These are phyloP conservation scores for Cynopterus sphinx DNA, from an alignment of 2,797 vertebrate species.

Conservation along the genomic window DNA sequence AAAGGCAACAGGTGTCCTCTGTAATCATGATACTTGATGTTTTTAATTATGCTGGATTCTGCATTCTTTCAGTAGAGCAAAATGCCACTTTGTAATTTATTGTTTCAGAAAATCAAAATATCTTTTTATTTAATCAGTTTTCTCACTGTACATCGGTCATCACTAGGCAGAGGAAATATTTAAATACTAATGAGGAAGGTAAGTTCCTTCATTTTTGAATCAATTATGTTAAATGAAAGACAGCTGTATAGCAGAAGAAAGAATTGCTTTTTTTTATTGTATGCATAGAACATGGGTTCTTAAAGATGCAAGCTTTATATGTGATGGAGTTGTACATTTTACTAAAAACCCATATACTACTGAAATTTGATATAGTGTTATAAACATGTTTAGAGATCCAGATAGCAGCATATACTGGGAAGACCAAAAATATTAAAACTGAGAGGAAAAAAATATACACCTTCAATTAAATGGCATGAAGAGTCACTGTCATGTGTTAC, in stretches of 20 bases:
- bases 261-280: conserved; percentile 1
- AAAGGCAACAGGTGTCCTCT: not conserved
- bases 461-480: conserved; percentile 30
- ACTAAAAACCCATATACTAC: conserved; percentile 55
- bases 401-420: not conserved
- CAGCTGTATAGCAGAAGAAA: not conserved
- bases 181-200: conserved; percentile 44
- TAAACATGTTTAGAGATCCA: conserved; percentile 32
- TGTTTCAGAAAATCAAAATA: conserved; percentile 56
- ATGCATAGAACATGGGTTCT: not conserved
- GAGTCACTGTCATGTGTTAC: conserved; percentile 70
- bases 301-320: conserved; percentile 25
- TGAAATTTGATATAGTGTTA: not conserved
- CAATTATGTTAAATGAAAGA: conserved; percentile 55
- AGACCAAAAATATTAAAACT: conserved; percentile 57
- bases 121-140: conserved; percentile 59
- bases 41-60: conserved; percentile 10
- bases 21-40: not conserved
- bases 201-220: conserved; percentile 65
- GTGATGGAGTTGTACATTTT: conserved; percentile 48
- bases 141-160: conserved; percentile 9
- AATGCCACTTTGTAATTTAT: conserved; percentile 26
- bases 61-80: not conserved
- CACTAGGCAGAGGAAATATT: conserved; percentile 69
- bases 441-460: not conserved